These are phyloP conservation scores for Eulimnadia texana DNA, from an alignment of 1,140 invertebrate genomes.

Conservation along the genomic window DNA sequence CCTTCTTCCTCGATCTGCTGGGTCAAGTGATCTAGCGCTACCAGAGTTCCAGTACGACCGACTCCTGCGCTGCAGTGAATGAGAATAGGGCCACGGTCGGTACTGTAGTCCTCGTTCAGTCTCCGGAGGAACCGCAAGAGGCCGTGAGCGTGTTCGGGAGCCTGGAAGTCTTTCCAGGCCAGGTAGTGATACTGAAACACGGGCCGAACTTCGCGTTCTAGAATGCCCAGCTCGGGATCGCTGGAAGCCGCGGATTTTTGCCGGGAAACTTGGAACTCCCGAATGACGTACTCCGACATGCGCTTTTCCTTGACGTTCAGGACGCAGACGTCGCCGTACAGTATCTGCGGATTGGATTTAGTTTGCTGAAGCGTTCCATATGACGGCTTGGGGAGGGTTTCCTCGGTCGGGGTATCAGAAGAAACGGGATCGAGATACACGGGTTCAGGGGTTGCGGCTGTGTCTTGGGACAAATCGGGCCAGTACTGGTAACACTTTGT, in stretches of 20 bases:
- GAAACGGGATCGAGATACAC: slow-evolving; percentile 18
- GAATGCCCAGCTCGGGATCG: slow-evolving; percentile 14
- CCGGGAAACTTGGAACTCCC: slow-evolving; percentile 38
- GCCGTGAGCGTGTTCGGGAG: slow-evolving; percentile 78
- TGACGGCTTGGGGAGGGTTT: background rate
- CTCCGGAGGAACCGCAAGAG: slow-evolving; percentile 79
- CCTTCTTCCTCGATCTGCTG: slow-evolving; percentile 66
- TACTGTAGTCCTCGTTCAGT: slow-evolving; percentile 71
- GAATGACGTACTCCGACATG: slow-evolving; percentile 56
- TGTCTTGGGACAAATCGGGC: slow-evolving; percentile 43
- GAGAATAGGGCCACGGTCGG: slow-evolving; percentile 65
- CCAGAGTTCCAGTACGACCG: slow-evolving; percentile 77
- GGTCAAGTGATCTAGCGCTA: slow-evolving; percentile 73
- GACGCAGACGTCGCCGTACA: slow-evolving; percentile 62
- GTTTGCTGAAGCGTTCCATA: background rate
- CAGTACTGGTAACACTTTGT: slow-evolving; percentile 88
- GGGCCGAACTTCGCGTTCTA: slow-evolving; percentile 40
- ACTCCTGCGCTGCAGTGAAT: slow-evolving; percentile 85
- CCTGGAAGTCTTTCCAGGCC: slow-evolving; percentile 88
- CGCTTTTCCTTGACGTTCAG: slow-evolving; percentile 59
- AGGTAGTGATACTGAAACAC: slow-evolving; percentile 89
- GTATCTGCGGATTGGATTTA: slow-evolving; percentile 29
- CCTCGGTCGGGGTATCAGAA: slow-evolving; percentile 14
- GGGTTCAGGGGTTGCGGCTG: slow-evolving; percentile 14
- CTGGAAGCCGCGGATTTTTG: slow-evolving; percentile 6